Evolutionary conservation across 1,140 invertebrate genomes (phyloP), one percentile per base, ranked within the genome.

Genomic region (Agraylea sexmaculata): DNA sequence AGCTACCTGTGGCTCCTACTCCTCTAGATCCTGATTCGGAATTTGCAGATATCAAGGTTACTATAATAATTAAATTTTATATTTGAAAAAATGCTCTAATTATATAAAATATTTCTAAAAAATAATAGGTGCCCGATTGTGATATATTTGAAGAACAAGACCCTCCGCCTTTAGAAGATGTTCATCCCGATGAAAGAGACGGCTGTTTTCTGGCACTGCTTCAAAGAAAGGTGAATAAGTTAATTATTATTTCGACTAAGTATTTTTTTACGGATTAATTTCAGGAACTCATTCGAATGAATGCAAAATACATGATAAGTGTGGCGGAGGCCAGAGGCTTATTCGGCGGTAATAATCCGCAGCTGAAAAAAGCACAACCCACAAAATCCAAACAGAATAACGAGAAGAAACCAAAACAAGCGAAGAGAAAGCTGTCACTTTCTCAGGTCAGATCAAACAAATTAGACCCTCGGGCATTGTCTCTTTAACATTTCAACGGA

Each of bases 231-330:
- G 69, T 72, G 45, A 39, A 36, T 16, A 20, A 34, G 13, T 10
- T 7, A 32, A 32, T 32, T 32, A n/a, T n/a, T n/a, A n/a, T n/a
- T n/a, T n/a, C n/a, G n/a, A n/a, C n/a, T n/a, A n/a, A n/a, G n/a
- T n/a, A n/a, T n/a, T 7, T 25, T 25, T 25, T 6, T 7, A 35
- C 12, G 19, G 6, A 11, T 19, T 20, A 25, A 34, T 21, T 47
- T 10, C 57, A 75, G 64, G 69, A 80, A 51, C 69, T 84, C 42
- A 79, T 77, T 25, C 69, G 77, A 7, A 69, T 85, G 40, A 77
- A 85, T 57, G 80, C 81, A 7, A 75, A 83, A 56, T 84, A 79
- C 51, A 80, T 85, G 69, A 85, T 86, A 27, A 73, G 78, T 45
- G 78, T 83, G 55, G 82, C 83, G 1, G 82, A 85, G 56, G 68